Conservation (phyloP, 1,140 invertebrate genomes). For the Diabrotica virgifera region DNA sequence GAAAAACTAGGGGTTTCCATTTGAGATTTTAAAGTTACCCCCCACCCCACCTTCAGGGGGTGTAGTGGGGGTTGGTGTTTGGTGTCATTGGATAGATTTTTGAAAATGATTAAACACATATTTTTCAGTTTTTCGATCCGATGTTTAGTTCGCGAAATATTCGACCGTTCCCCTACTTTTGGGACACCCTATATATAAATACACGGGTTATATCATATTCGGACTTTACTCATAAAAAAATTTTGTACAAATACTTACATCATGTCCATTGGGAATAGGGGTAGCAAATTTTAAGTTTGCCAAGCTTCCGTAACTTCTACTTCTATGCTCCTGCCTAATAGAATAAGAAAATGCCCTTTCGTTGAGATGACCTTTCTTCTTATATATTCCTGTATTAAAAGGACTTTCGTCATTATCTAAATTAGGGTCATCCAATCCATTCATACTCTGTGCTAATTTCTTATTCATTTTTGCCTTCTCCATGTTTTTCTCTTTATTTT, state of each 20-base stretch:
- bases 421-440: conserved; percentile 57
- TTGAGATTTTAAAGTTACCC: too few species aligned
- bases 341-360: conserved; percentile 92
- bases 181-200: too few species aligned
- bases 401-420: conserved; percentile 65
- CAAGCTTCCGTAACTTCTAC: conserved; percentile 83
- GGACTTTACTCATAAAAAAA: neutral
- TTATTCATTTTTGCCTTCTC: conserved; percentile 49
- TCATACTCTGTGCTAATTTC: conserved; percentile 54
- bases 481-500: conserved; percentile 39
- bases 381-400: conserved; percentile 83
- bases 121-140: too few species aligned
- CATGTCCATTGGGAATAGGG: conserved; percentile 52
- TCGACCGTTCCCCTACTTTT: too few species aligned
- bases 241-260: conserved; percentile 48
- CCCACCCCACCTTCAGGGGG: too few species aligned
- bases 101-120: too few species aligned
- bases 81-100: too few species aligned
- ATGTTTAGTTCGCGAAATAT: too few species aligned
- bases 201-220: too few species aligned
- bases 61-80: too few species aligned
- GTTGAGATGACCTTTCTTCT: conserved; percentile 87
- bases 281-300: conserved; percentile 81
- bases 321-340: conserved; percentile 87
- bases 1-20: too few species aligned